Conservation (phyloP, 2,888 invertebrate genomes). For the Hyalella azteca region DNA sequence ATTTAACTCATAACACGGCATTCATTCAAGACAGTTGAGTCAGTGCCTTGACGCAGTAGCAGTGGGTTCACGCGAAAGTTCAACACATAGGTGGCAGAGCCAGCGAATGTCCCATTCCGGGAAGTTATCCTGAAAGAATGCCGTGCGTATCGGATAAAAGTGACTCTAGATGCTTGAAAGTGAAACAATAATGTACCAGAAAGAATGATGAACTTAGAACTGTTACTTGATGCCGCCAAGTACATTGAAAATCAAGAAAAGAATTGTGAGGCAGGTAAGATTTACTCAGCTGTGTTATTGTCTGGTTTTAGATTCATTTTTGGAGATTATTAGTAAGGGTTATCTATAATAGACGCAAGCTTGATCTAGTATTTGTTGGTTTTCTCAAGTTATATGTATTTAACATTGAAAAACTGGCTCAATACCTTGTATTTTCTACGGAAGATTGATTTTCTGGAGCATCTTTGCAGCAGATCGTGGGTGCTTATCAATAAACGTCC, state of each 20-base stretch:
- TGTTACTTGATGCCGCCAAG: not conserved
- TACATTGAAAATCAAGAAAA: conserved; percentile 16
- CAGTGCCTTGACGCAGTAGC: not conserved
- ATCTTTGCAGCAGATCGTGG: not conserved
- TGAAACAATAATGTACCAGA: not conserved
- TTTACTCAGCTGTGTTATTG: no score
- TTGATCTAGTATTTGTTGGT: no score
- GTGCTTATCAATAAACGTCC: conserved; percentile 36
- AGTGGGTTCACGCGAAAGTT: conserved; percentile 13
- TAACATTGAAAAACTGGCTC: no score
- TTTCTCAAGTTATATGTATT: no score
- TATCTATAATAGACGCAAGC: no score
- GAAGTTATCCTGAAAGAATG: conserved; percentile 3
- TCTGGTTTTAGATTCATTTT: no score
- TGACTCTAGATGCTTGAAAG: not conserved
- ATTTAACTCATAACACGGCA: no score
- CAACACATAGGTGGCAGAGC: not conserved
- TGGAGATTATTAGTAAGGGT: no score
- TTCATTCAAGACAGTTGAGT: not conserved
- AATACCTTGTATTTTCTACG: not conserved
- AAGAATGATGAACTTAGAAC: conserved; percentile 21
- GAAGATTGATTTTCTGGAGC: conserved; percentile 15
- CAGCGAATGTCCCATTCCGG: conserved; percentile 1
- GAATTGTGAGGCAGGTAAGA: conserved; percentile 12
- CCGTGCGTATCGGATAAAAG: not conserved